Evolutionary conservation across 2,797 vertebrate species (phyloP).

Genomic region (Hydrocynus forskahlii): DNA sequence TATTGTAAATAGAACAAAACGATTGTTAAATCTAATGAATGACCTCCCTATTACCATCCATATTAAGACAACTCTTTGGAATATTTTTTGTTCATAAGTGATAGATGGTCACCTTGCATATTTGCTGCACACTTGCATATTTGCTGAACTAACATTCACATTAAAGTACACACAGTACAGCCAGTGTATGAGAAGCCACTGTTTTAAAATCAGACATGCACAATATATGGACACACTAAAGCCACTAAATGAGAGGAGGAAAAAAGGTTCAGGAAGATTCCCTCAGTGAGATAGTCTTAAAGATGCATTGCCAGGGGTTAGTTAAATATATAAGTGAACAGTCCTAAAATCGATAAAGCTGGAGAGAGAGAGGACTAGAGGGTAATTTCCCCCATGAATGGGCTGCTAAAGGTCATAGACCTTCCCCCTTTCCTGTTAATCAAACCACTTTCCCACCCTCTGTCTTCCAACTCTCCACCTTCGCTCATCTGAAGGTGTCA

Average conservation of each 20-base stretch:
- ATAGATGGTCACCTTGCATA: background rate
- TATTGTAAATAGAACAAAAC: background rate
- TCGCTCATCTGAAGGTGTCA: background rate
- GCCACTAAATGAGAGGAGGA: slow-evolving; percentile 15
- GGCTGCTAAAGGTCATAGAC: slow-evolving; percentile 67
- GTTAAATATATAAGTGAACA: slow-evolving; percentile 28
- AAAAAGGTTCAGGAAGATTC: slow-evolving; percentile 18
- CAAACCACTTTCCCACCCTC: slow-evolving; percentile 15
- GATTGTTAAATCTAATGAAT: background rate
- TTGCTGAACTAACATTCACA: background rate
- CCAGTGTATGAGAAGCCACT: background rate
- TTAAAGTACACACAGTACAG: background rate
- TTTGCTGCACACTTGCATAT: too few species aligned
- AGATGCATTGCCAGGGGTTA: slow-evolving; percentile 23
- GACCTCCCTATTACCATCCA: background rate
- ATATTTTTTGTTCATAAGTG: background rate
- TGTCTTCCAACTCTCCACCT: background rate
- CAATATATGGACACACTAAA: too few species aligned
- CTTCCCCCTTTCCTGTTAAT: slow-evolving; percentile 28
- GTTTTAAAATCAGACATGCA: too few species aligned
- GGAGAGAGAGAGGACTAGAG: slow-evolving; percentile 51
- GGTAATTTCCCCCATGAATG: slow-evolving; percentile 61
- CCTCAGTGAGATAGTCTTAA: slow-evolving; percentile 38
- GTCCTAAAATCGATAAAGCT: slow-evolving; percentile 37
- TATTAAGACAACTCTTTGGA: background rate